phyloP scores from a whole-genome alignment of 2,113 vertebrate species.

The Chlorodrepanis virens region DNA sequence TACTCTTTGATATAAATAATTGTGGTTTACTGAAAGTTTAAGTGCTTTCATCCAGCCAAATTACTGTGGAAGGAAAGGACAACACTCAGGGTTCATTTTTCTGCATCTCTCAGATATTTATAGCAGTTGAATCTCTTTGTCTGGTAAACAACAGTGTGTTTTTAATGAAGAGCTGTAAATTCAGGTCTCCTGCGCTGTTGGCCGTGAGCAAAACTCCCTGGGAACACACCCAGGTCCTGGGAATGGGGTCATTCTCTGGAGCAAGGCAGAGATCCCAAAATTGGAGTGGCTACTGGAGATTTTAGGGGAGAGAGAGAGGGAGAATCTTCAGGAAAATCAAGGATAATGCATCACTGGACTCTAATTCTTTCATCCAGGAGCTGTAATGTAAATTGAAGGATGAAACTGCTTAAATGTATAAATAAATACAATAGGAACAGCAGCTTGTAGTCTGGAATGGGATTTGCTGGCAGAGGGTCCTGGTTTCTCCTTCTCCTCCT shows the following conservation, averaged over 20 bases:
- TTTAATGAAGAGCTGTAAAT: neutral
- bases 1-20: neutral
- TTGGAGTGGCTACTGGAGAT: neutral
- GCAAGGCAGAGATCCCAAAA: neutral
- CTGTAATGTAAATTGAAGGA: neutral
- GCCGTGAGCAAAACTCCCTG: neutral
- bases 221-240: neutral
- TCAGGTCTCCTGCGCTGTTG: fast-evolving
- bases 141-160: neutral
- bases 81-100: neutral
- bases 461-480: neutral
- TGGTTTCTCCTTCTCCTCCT: neutral
- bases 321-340: neutral
- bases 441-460: neutral
- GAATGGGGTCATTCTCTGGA: neutral
- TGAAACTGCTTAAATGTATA: neutral
- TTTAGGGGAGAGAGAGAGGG: neutral
- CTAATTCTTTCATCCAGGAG: neutral
- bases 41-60: neutral
- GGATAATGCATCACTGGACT: neutral
- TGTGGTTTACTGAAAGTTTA: neutral
- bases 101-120: neutral
- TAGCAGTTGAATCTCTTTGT: neutral
- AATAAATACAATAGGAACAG: neutral
- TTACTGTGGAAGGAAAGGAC: neutral